These are phyloP conservation scores for Trissolcus japonicus DNA, from an alignment of 2,888 invertebrate species.

Conservation along the genomic window DNA sequence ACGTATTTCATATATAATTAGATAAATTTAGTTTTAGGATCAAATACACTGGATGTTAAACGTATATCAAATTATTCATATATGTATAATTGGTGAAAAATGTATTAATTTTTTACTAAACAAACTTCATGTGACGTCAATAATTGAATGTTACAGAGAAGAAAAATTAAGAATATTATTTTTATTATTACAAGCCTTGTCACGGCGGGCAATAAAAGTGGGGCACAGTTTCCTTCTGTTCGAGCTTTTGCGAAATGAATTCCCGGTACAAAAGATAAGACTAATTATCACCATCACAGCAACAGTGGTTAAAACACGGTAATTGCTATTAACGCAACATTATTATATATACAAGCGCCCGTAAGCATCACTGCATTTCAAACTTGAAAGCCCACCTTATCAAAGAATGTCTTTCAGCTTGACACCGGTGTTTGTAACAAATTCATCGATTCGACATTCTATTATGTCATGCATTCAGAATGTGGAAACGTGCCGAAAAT, in stretches of 20 bases:
- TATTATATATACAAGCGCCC: conserved; percentile 22
- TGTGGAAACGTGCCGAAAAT: no score
- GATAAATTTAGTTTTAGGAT: no score
- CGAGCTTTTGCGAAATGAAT: conserved; percentile 57
- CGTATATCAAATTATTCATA: no score
- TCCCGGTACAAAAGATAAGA: conserved; percentile 35
- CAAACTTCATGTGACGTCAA: no score
- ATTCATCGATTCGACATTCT: conserved; percentile 16
- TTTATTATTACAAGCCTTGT: no score
- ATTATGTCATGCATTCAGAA: not conserved
- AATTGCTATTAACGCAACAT: conserved; percentile 57
- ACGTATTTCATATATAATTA: no score
- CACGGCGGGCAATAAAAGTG: conserved; percentile 31
- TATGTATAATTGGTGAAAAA: no score
- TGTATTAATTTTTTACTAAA: no score
- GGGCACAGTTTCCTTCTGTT: conserved; percentile 59
- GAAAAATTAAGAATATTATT: no score
- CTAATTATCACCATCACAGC: conserved; percentile 62
- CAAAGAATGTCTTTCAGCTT: conserved; percentile 18
- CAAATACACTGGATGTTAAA: no score
- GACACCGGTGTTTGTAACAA: conserved; percentile 14
- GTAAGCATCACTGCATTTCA: conserved; percentile 3
- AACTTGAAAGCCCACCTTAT: conserved; percentile 14
- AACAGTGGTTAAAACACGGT: conserved; percentile 58
- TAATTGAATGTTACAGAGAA: no score